Conservation (phyloP, 2,888 invertebrate species). For the Andricus quercusramuli region DNA sequence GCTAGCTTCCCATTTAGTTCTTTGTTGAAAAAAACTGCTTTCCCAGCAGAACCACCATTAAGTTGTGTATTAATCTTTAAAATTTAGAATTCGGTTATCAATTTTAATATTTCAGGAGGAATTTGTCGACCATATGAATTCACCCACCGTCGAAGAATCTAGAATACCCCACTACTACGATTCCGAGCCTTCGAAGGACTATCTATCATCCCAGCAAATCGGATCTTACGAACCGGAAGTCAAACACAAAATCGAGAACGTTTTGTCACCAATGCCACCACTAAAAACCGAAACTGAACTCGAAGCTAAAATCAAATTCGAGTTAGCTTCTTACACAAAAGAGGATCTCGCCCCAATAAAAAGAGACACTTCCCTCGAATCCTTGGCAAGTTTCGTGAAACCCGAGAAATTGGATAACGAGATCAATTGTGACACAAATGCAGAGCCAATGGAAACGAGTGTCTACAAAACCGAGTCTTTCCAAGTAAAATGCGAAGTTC, state of each 20-base stretch:
- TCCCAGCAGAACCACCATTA: neutral
- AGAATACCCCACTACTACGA: conserved; percentile 61
- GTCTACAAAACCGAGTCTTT: conserved; percentile 35
- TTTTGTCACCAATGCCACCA: conserved; percentile 67
- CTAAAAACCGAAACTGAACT: conserved; percentile 76
- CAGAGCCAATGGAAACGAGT: conserved; percentile 66
- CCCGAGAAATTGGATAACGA: neutral
- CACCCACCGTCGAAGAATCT: conserved; percentile 63
- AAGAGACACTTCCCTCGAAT: neutral
- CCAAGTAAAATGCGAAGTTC: neutral
- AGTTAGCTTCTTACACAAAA: neutral
- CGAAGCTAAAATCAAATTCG: conserved; percentile 68
- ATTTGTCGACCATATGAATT: conserved; percentile 66
- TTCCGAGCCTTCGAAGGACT: conserved; percentile 50
- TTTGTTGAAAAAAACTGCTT: neutral
- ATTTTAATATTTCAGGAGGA: conserved; percentile 65
- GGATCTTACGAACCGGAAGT: neutral
- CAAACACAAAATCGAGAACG: conserved; percentile 10
- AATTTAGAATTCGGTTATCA: neutral
- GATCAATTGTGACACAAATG: conserved; percentile 44
- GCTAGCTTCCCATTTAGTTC: neutral
- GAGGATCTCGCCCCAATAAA: neutral
- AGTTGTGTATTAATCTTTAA: neutral
- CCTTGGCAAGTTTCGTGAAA: neutral
- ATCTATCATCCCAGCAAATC: neutral